A percentile compares a stretch with the other conserved stretches of the same genome.
Conservation (phyloP, 2,797 vertebrate species). For the Rallus crepitans region DNA sequence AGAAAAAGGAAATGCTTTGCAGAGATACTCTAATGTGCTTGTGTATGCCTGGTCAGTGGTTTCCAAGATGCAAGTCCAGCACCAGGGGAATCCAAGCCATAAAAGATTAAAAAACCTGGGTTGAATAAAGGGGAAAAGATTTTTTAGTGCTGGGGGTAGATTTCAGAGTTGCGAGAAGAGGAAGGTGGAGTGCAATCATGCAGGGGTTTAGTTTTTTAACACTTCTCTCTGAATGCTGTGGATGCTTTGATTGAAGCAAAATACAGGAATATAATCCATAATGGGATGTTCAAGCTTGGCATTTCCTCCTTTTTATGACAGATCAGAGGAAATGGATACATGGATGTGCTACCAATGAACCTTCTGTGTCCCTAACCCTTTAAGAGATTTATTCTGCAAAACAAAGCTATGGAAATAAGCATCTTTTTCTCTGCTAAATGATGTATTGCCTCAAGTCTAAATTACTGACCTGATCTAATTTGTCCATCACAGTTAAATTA, state of each 20-base stretch:
- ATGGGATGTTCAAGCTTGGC: not conserved
- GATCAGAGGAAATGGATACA: not conserved
- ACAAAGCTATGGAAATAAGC: not conserved
- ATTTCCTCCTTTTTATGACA: not conserved
- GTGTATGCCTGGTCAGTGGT: not conserved
- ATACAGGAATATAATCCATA: not conserved
- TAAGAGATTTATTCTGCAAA: not conserved
- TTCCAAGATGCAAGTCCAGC: not conserved
- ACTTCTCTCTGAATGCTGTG: not conserved
- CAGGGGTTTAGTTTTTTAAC: not conserved
- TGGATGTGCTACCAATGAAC: not conserved
- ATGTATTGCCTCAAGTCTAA: not conserved
- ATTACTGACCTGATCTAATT: not conserved
- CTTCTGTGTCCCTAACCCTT: not conserved
- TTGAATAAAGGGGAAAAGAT: not conserved
- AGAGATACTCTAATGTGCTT: not conserved
- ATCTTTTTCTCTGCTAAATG: not conserved
- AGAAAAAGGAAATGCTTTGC: not conserved
- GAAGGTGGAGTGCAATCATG: not conserved
- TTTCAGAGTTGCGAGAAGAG: not conserved
- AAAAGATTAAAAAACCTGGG: not conserved
- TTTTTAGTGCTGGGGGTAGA: not conserved
- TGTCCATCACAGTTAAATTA: not conserved
- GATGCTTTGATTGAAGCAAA: not conserved
- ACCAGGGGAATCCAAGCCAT: not conserved